Evolutionary conservation across 2,888 invertebrate species (phyloP).

Genomic region (Leucophora obtusa): DNA sequence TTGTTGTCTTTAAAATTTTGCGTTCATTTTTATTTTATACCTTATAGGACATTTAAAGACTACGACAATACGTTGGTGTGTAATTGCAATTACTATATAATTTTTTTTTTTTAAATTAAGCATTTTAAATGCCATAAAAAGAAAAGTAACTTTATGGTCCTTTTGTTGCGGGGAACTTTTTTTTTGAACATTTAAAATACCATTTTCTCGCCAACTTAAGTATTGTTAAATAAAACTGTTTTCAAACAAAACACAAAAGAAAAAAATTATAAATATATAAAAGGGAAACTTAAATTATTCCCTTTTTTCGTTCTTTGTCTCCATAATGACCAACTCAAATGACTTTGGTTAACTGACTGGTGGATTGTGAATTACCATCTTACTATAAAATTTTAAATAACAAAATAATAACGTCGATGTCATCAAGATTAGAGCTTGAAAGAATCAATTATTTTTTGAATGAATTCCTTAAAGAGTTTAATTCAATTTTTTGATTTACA

Average conservation of each 20-base stretch:
- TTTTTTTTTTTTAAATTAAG: background rate
- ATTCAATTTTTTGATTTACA: too few species aligned
- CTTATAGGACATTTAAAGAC: background rate
- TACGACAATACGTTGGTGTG: background rate
- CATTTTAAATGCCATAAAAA: slow-evolving; percentile 10
- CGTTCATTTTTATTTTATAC: background rate
- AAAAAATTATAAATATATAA: background rate
- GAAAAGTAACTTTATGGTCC: slow-evolving; percentile 32
- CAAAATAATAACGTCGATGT: slow-evolving; percentile 75
- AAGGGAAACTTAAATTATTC: slow-evolving; percentile 43
- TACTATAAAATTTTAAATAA: slow-evolving; percentile 65
- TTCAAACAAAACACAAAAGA: background rate
- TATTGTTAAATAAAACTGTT: slow-evolving; percentile 31
- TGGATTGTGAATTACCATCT: slow-evolving; percentile 40
- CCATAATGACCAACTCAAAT: slow-evolving; percentile 54
- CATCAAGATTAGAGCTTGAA: too few species aligned
- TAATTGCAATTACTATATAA: background rate
- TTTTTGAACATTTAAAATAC: slow-evolving; percentile 46
- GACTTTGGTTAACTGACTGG: slow-evolving; percentile 25
- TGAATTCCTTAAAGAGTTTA: too few species aligned
- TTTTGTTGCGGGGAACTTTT: background rate
- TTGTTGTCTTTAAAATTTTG: background rate
- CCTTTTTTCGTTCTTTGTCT: slow-evolving; percentile 29
- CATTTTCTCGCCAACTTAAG: slow-evolving; percentile 45
- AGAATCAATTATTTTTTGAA: too few species aligned